phyloP scores from a whole-genome alignment of 2,888 invertebrate genomes.

The Orchesella flavescens region DNA sequence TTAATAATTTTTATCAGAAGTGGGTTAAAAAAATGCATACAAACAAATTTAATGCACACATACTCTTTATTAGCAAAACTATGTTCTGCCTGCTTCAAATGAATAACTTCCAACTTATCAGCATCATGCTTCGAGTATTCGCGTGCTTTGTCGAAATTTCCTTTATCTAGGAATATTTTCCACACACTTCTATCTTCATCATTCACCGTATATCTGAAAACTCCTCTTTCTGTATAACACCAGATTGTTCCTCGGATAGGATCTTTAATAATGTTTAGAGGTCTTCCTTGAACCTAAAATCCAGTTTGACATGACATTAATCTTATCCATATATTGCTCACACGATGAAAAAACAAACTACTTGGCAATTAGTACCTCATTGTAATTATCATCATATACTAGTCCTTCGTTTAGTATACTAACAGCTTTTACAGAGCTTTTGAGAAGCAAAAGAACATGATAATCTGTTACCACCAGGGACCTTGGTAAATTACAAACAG shows the following conservation, averaged over 20 bases:
- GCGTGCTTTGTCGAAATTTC: constrained; percentile 90
- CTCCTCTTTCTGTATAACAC: constrained; percentile 87
- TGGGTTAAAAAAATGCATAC: not conserved
- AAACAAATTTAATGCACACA: constrained; percentile 70
- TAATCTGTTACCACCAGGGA: constrained; percentile 91
- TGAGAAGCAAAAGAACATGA: constrained; percentile 88
- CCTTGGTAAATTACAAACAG: constrained; percentile 75
- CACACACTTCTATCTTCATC: constrained; percentile 90
- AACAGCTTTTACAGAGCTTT: constrained; percentile 87
- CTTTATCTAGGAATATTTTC: constrained; percentile 89
- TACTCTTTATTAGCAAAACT: constrained; percentile 84
- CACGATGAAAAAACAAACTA: not conserved
- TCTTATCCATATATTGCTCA: not conserved
- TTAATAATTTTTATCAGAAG: not conserved
- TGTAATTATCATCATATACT: constrained; percentile 89
- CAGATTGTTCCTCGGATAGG: constrained; percentile 85
- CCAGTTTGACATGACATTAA: not conserved
- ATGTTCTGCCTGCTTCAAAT: constrained; percentile 90
- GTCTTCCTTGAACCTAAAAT: constrained; percentile 77
- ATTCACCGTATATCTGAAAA: constrained; percentile 89
- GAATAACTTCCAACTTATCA: constrained; percentile 86
- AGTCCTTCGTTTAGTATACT: constrained; percentile 89
- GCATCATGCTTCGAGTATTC: constrained; percentile 88
- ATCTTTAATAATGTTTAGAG: constrained; percentile 88
- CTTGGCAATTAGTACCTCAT: constrained; percentile 73